Evolutionary conservation across 2,797 vertebrate species (phyloP).

Genomic region (Pangasius djambal): DNA sequence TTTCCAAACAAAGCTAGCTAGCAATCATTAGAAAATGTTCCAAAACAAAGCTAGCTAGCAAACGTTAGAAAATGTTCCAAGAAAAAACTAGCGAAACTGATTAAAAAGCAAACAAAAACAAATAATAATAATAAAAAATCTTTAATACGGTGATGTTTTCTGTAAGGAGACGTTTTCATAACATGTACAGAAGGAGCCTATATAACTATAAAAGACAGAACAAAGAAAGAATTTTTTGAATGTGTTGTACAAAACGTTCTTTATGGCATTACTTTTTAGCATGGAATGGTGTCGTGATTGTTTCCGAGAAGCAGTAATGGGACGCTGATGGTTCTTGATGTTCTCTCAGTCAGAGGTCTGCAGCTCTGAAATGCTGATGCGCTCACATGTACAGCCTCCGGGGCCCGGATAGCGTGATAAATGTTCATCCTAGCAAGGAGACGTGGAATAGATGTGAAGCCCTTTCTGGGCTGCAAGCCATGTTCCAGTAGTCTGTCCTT

Average conservation of each 20-base stretch:
- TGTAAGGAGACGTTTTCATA: not conserved
- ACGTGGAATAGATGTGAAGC: not conserved
- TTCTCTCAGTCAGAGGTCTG: not conserved
- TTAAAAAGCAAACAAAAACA: not conserved
- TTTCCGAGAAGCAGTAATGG: conserved; percentile 6
- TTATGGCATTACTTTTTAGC: no score
- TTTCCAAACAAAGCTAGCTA: not conserved
- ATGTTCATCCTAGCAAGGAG: conserved; percentile 21
- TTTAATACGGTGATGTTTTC: not conserved
- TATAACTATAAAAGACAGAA: not conserved
- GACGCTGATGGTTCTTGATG: conserved; percentile 12
- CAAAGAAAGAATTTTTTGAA: not conserved
- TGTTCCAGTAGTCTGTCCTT: conserved; percentile 30
- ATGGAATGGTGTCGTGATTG: not conserved
- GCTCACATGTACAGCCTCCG: conserved; percentile 8
- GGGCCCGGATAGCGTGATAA: conserved; percentile 24
- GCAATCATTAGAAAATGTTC: not conserved
- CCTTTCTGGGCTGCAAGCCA: conserved; percentile 29
- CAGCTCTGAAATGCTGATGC: not conserved
- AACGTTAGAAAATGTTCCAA: not conserved
- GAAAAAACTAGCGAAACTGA: not conserved
- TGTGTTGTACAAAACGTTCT: not conserved
- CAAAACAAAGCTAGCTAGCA: not conserved
- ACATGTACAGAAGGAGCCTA: not conserved
- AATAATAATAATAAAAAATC: not conserved